Conservation (phyloP, 2,888 invertebrate species). For the Subacronicta megacephala region DNA sequence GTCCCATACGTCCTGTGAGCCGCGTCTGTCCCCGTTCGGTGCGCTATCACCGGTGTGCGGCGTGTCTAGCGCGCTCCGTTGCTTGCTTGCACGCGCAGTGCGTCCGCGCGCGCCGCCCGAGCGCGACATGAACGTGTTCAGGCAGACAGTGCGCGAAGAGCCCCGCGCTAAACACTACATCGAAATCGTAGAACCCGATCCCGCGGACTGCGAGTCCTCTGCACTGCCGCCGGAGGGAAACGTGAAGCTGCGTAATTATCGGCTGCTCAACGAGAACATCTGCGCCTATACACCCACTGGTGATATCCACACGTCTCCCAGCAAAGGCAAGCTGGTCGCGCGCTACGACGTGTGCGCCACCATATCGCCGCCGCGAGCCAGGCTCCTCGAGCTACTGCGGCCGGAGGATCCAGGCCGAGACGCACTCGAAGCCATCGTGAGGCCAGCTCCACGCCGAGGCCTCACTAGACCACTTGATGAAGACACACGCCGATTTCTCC, state of each 20-base stretch:
- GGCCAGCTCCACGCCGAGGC: slow-evolving; percentile 79
- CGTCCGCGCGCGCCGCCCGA: slow-evolving; percentile 56
- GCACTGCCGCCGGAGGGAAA: slow-evolving; percentile 78
- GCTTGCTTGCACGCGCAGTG: slow-evolving; percentile 31
- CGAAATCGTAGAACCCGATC: slow-evolving; percentile 75
- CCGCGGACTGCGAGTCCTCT: slow-evolving; percentile 68
- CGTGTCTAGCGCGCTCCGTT: slow-evolving; percentile 3
- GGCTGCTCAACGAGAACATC: slow-evolving; percentile 75
- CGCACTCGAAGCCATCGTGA: slow-evolving; percentile 81
- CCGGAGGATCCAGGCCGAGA: slow-evolving; percentile 81
- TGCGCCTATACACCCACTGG: slow-evolving; percentile 80
- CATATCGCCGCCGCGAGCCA: slow-evolving; percentile 78
- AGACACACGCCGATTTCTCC: slow-evolving; percentile 81
- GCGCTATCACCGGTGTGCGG: slow-evolving; percentile 24
- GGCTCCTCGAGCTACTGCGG: slow-evolving; percentile 79
- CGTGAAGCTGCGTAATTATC: slow-evolving; percentile 79
- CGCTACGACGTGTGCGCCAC: slow-evolving; percentile 76
- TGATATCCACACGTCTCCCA: slow-evolving; percentile 76
- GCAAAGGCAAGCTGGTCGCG: slow-evolving; percentile 77
- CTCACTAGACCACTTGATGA: slow-evolving; percentile 79
- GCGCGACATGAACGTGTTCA: slow-evolving; percentile 60
- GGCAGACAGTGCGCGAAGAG: slow-evolving; percentile 70
- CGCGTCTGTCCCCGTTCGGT: slow-evolving; percentile 18
- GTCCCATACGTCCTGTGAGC: slow-evolving; percentile 6
- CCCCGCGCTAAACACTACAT: slow-evolving; percentile 66